These are phyloP conservation scores for Amphipyra berbera DNA, from an alignment of 2,888 invertebrate species.

Conservation along the genomic window DNA sequence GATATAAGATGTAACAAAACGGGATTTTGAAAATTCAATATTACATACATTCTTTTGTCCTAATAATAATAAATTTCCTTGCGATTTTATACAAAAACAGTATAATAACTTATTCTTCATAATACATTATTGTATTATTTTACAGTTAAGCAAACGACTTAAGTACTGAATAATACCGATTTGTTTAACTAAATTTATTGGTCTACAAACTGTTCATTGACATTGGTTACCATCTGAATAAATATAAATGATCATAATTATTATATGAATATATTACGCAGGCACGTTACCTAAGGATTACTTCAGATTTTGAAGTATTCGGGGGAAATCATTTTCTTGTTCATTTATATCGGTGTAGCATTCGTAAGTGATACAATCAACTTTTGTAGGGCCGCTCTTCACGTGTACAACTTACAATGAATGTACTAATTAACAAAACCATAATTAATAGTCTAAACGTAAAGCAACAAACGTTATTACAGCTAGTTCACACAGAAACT, in stretches of 20 bases:
- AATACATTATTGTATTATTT: not conserved
- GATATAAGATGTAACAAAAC: no score
- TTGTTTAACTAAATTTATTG: conserved; percentile 4
- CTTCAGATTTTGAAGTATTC: no score
- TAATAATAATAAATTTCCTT: not conserved
- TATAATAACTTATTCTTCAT: not conserved
- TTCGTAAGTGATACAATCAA: no score
- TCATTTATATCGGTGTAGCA: no score
- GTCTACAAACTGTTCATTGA: conserved; percentile 9
- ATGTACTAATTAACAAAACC: no score
- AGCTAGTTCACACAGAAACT: no score
- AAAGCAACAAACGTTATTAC: no score
- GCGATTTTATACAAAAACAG: not conserved
- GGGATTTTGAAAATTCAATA: no score
- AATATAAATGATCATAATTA: conserved; percentile 1
- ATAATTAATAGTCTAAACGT: no score
- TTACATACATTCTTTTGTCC: not conserved
- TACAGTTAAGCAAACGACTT: not conserved
- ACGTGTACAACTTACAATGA: no score
- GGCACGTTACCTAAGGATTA: not conserved
- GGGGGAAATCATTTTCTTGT: no score
- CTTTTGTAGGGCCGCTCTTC: no score
- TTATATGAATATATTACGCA: not conserved
- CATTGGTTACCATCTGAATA: conserved; percentile 11
- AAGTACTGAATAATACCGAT: not conserved